A percentile compares a stretch with the other conserved stretches of the same genome.
These are phyloP conservation scores for Episyrphus balteatus DNA, from an alignment of 1,140 invertebrate species.

Conservation along the genomic window DNA sequence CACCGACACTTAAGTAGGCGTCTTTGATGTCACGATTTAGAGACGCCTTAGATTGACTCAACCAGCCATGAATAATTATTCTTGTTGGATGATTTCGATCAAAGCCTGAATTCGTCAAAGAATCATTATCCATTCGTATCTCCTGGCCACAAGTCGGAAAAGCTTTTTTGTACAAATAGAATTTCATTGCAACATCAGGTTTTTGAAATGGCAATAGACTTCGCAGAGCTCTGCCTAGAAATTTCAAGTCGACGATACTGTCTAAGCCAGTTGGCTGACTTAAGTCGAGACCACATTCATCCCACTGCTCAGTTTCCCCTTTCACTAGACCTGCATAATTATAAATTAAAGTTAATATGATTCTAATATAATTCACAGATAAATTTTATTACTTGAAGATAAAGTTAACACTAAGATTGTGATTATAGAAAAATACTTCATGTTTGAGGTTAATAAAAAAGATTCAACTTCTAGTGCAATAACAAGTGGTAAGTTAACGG, in stretches of 20 bases:
- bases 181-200: constrained; percentile 18
- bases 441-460: too few species aligned
- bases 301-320: constrained; percentile 9
- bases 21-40: constrained; percentile 31
- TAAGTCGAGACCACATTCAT: constrained; percentile 27
- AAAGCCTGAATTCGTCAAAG: constrained; percentile 10
- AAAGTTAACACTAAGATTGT: too few species aligned
- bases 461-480: too few species aligned
- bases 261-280: constrained; percentile 15
- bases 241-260: constrained; percentile 20
- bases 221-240: constrained; percentile 22
- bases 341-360: too few species aligned
- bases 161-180: constrained; percentile 23
- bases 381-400: too few species aligned
- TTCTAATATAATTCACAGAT: too few species aligned
- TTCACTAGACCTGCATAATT: too few species aligned
- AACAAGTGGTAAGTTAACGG: too few species aligned
- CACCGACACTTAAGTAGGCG: constrained; percentile 43
- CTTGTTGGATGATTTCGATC: constrained; percentile 24
- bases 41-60: constrained; percentile 31
- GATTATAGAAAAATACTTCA: too few species aligned
- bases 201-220: constrained; percentile 24
- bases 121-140: constrained; percentile 13
- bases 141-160: constrained; percentile 23
- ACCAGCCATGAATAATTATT: constrained; percentile 32